Conservation (phyloP, 2,797 vertebrate genomes). For the Okamejei kenojei region DNA sequence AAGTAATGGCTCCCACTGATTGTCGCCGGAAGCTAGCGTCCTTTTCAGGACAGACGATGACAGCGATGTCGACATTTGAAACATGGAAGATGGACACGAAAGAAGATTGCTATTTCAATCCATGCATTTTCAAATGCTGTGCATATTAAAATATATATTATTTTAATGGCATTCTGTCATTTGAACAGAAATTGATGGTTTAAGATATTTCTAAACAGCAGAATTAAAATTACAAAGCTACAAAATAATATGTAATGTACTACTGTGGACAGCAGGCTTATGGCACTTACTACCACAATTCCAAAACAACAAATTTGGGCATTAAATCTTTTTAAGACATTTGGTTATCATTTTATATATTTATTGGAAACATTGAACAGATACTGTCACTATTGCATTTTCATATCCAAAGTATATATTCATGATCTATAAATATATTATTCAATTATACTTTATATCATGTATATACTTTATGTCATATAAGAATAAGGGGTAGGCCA, state of each 20-base stretch:
- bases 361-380: not conserved
- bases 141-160: conserved; percentile 1
- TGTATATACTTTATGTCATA: too few species aligned
- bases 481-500: too few species aligned
- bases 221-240: not conserved
- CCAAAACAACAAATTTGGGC: not conserved
- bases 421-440: not conserved
- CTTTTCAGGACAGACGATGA: too few species aligned
- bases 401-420: not conserved
- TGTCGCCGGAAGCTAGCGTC: too few species aligned
- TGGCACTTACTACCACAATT: not conserved
- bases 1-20: too few species aligned
- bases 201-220: not conserved
- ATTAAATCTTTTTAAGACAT: not conserved
- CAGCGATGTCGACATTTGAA: too few species aligned
- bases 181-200: not conserved
- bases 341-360: not conserved
- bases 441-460: too few species aligned
- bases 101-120: not conserved
- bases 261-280: not conserved
- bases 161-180: not conserved
- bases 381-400: not conserved
- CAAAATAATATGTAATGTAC: too few species aligned
- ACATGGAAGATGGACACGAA: too few species aligned
- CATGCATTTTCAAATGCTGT: not conserved